A percentile compares a stretch with the other conserved stretches of the same genome.
phyloP scores from a whole-genome alignment of 2,113 vertebrate species.

The Helogale parvula region DNA sequence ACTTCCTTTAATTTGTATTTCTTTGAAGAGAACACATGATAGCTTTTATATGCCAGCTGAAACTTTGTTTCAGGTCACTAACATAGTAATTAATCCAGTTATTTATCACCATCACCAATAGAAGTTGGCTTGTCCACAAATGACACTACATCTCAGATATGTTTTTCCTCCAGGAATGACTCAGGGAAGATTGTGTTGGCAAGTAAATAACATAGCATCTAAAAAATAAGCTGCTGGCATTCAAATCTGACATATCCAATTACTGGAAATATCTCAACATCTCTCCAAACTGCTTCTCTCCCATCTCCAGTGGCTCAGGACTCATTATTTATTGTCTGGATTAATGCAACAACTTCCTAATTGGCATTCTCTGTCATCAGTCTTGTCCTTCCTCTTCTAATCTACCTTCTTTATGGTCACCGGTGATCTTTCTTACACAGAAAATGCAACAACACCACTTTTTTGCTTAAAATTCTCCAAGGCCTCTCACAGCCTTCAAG shows the following conservation, averaged over 20 bases:
- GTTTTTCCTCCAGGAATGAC: neutral
- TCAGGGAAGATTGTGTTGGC: neutral
- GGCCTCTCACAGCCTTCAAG: neutral
- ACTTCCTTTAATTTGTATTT: neutral
- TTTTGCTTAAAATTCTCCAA: neutral
- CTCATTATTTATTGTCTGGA: constrained; percentile 2
- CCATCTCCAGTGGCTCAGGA: too few species aligned
- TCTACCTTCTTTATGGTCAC: neutral
- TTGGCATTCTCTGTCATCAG: neutral
- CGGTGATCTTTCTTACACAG: neutral
- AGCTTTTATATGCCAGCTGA: neutral
- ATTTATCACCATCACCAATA: neutral
- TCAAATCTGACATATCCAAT: neutral
- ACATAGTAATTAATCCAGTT: neutral
- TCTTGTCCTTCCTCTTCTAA: neutral
- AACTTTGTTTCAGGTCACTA: neutral
- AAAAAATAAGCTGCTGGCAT: neutral
- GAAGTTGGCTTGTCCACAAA: neutral
- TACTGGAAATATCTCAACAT: neutral
- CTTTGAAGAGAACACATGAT: neutral
- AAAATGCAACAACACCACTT: neutral
- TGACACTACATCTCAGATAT: neutral
- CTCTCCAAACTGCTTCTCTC: neutral
- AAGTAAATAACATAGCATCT: neutral
- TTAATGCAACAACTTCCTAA: neutral